These are phyloP conservation scores for Acleris literana DNA, from an alignment of 2,888 invertebrate species.

Conservation along the genomic window DNA sequence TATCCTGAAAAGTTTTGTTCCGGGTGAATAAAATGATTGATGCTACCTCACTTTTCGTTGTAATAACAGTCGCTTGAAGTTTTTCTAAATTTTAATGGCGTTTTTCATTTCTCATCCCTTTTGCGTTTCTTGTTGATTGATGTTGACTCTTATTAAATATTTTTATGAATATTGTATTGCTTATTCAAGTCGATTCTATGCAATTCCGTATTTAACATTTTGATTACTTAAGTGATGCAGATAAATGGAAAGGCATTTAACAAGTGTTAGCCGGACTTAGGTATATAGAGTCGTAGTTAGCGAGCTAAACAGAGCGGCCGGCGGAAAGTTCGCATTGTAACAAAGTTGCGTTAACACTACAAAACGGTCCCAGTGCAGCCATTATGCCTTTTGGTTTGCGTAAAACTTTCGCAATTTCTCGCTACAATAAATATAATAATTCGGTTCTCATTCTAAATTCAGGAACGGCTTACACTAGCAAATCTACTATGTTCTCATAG, in stretches of 20 bases:
- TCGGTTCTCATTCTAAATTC: conserved; percentile 4
- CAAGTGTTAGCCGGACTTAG: conserved; percentile 12
- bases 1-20: too few species aligned
- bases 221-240: conserved; percentile 18
- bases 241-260: conserved; percentile 19
- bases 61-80: conserved; percentile 65
- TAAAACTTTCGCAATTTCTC: conserved; percentile 34
- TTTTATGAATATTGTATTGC: conserved; percentile 35
- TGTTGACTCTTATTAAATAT: conserved; percentile 67
- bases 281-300: conserved; percentile 7
- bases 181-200: conserved; percentile 27
- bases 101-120: conserved; percentile 67
- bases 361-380: conserved; percentile 54
- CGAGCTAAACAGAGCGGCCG: conserved; percentile 61
- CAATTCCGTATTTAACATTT: conserved; percentile 25
- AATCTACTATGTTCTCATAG: neutral
- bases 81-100: conserved; percentile 60
- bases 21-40: conserved; percentile 56
- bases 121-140: conserved; percentile 64
- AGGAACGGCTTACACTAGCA: neutral
- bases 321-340: conserved; percentile 59
- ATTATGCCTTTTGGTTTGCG: conserved; percentile 52
- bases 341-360: conserved; percentile 58
- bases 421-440: conserved; percentile 22
- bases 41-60: conserved; percentile 60